Conservation (phyloP, 2,113 vertebrate genomes). For the Bostrychus sinensis region DNA sequence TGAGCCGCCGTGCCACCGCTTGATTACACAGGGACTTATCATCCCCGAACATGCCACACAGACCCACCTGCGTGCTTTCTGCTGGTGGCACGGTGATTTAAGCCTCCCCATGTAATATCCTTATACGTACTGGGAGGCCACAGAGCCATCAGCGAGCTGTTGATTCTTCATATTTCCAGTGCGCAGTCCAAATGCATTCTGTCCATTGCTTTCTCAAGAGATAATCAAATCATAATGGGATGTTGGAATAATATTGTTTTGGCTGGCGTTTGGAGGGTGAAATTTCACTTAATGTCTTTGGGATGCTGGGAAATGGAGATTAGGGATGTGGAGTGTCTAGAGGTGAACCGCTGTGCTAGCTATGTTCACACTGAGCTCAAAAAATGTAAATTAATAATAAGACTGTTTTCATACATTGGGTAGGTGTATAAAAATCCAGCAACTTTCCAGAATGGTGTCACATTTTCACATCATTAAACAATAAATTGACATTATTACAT, state of each 20-base stretch:
- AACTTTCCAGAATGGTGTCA: not conserved
- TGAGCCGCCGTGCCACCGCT: constrained; percentile 37
- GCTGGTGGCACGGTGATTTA: constrained; percentile 23
- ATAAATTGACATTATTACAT: too few relatives aligned
- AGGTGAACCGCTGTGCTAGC: constrained; percentile 51
- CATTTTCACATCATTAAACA: not conserved
- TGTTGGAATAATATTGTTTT: constrained; percentile 46
- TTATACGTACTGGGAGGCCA: constrained; percentile 31
- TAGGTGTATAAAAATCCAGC: not conserved
- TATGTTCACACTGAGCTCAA: not conserved
- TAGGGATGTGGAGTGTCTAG: constrained; percentile 46
- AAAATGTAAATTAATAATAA: too few relatives aligned
- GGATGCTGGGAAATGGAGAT: constrained; percentile 70
- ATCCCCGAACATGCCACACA: constrained; percentile 28
- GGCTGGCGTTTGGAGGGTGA: constrained; percentile 40
- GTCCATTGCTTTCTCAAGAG: constrained; percentile 7
- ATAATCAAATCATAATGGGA: constrained; percentile 46
- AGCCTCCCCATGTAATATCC: constrained; percentile 25
- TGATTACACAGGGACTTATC: constrained; percentile 61
- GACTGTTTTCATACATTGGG: too few relatives aligned
- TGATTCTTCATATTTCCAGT: constrained; percentile 41
- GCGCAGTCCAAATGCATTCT: constrained; percentile 16
- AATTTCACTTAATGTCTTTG: constrained; percentile 57
- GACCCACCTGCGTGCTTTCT: constrained; percentile 53
- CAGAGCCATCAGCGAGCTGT: constrained; percentile 10